Evolutionary conservation across 2,888 invertebrate genomes (phyloP), one percentile per base, ranked within the genome.

Genomic region (Isotomurus palustris): DNA sequence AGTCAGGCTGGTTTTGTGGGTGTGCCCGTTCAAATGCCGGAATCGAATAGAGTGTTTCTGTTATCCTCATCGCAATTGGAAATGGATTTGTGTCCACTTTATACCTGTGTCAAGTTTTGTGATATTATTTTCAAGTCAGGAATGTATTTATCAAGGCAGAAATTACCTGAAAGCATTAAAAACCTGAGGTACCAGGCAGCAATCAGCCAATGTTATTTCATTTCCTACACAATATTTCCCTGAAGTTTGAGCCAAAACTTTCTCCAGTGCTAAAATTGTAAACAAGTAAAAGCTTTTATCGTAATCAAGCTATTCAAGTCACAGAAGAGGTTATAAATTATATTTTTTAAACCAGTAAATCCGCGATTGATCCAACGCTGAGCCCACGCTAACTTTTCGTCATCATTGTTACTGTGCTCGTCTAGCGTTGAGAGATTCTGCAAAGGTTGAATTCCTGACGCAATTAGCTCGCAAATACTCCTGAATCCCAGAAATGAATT

Each of bases 161-260:
- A n/a, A n/a, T n/a, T n/a, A 87, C 88, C 91, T 86, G 75, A 89
- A 82, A 28, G 95, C 95, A 78, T 93, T 94, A 75, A 89, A 92
- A 53, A 95, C 87, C 78, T 97, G 96, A 45, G 96, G 96, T 50
- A 96, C 89, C 58, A 97, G 79, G 74, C 91, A 95, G 73, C 93
- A 88, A 76, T 97, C 97, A 4, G 96, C 96, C 73, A 96, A 78
- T 0, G 94, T 90, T 58, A 97, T 85, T 69, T 88, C 87, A 76
- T 97, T 92, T 0, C 96, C 96, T 2, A 94, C 88, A 73, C 91
- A 91, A 74, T 90, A 96, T 74, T 90, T 90, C 8, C 92, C 92
- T 48, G 93, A 88, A 49, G 87, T 87, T 2, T 86, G 81, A 0
- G 86, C 84, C 10, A 97, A 77, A 29, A 91, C 78, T 73, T 88